Base-by-base conservation (phyloP, 2,797 vertebrate genomes). In the Urocyon cinereoargenteus region DNA sequence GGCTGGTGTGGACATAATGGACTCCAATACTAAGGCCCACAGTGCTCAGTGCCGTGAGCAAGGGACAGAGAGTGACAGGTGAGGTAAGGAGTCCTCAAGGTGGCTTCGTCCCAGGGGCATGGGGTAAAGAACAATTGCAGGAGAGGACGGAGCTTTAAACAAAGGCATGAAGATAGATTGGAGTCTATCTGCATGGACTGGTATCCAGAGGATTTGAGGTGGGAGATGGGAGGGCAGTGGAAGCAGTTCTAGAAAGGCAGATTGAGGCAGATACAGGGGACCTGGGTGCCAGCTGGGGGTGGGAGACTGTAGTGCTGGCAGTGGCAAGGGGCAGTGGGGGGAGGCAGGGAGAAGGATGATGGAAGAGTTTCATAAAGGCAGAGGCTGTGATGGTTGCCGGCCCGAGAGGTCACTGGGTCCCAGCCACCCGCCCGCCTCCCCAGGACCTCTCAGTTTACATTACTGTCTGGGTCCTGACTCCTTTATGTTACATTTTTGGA, bases 351-450 rank as follows among this genome's bases (percentile, higher is more conserved):
- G 21, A 49, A 79, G 68, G 72, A 73, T 98, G 98, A 98, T 98
- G 68, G 84, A 97, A 83, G 95, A 16, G 84, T 98, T 96, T 97
- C 97, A 98, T 98, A 97, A 98, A 85, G 40, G 78, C 28, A 8
- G 96, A 78, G 45, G 72, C 78, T 21, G 14, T 21, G 92, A 61
- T 2, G 55, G 66, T 15, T 26, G 51, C 36, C 0, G 15, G 83
- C 86, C 68, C 26, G 53, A 86, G 89, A 93, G 97, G 96, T 96
- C 96, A 92, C 22, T 0, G 26, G 55, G 81, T 11, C 83, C 45
- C 21, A 55, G 78, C 68, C 0, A 2, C 72, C 86, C 0, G 28
- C 51, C 96, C 2, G 40, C 57, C 96, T 96, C 34, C 2, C 87
- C 53, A 51, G 92, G 92, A 78, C 93, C 82, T 96, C 94, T 78